These are phyloP conservation scores for Bolinopsis microptera DNA, from an alignment of 37 sponge, comb jelly and placozoan genomes.

Conservation along the genomic window DNA sequence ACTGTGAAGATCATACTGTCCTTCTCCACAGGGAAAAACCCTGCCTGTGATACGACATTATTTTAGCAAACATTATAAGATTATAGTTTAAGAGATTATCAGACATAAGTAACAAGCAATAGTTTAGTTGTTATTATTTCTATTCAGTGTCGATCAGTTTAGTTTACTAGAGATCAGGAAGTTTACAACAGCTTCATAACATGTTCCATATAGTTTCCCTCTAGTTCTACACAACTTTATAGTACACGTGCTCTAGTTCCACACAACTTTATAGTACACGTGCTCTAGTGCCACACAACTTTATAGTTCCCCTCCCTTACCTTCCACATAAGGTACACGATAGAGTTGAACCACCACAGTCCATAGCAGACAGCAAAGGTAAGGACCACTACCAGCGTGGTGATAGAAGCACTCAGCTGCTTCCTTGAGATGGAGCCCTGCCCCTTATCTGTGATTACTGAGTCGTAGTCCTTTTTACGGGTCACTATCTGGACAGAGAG, in stretches of 20 bases:
- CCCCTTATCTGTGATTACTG: neutral
- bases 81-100: neutral
- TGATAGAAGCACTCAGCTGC: conserved; percentile 48
- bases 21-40: neutral
- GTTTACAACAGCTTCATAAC: too few relatives aligned
- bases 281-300: too few relatives aligned
- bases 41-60: neutral
- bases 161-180: too few relatives aligned
- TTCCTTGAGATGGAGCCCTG: conserved; percentile 7
- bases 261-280: too few relatives aligned
- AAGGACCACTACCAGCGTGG: neutral
- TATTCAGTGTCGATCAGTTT: too few relatives aligned
- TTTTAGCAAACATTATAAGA: neutral
- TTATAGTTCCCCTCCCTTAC: too few relatives aligned
- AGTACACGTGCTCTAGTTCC: too few relatives aligned
- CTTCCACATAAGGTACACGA: conserved; percentile 46
- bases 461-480: conserved; percentile 10
- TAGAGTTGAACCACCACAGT: conserved; percentile 53
- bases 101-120: too few relatives aligned
- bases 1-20: conserved; percentile 36
- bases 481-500: neutral
- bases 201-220: too few relatives aligned
- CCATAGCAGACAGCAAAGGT: neutral
- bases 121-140: too few relatives aligned
- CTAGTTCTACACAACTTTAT: too few relatives aligned